Conservation (phyloP, 2,797 vertebrate species). For the Iguana delicatissima region DNA sequence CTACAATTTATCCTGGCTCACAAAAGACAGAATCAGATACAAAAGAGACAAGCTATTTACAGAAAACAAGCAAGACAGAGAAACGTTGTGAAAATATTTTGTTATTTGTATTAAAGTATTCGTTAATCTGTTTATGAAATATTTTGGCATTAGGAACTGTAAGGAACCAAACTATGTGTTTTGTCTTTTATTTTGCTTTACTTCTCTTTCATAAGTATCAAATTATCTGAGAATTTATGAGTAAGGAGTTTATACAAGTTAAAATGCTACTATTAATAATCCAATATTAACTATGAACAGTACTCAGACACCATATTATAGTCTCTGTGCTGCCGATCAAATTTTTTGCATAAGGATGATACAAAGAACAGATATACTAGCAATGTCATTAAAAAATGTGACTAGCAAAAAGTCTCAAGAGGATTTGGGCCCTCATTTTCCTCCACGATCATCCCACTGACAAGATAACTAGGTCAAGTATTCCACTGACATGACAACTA, state of each 20-base stretch:
- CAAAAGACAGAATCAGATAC: not conserved
- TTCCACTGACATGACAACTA: not conserved
- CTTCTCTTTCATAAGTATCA: not conserved
- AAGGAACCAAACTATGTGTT: not conserved
- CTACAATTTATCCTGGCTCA: not conserved
- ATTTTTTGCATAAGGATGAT: not conserved
- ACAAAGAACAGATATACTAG: not conserved
- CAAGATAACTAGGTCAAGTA: not conserved
- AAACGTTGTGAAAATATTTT: not conserved
- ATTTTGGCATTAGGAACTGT: not conserved
- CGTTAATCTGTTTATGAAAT: not conserved
- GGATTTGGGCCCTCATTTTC: not conserved
- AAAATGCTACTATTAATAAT: not conserved
- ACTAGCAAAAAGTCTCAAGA: too few species aligned
- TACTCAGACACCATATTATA: not conserved
- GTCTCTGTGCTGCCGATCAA: not conserved
- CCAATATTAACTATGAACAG: not conserved
- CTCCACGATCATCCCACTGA: not conserved
- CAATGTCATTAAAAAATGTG: not conserved
- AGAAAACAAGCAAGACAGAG: not conserved
- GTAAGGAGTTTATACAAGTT: not conserved
- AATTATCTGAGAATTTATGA: not conserved
- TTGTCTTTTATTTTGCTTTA: not conserved
- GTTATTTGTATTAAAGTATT: not conserved
- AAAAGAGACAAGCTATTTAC: constrained; percentile 2